Base-by-base conservation (phyloP, 2,797 vertebrate species). In the Darevskia nairensis region DNA sequence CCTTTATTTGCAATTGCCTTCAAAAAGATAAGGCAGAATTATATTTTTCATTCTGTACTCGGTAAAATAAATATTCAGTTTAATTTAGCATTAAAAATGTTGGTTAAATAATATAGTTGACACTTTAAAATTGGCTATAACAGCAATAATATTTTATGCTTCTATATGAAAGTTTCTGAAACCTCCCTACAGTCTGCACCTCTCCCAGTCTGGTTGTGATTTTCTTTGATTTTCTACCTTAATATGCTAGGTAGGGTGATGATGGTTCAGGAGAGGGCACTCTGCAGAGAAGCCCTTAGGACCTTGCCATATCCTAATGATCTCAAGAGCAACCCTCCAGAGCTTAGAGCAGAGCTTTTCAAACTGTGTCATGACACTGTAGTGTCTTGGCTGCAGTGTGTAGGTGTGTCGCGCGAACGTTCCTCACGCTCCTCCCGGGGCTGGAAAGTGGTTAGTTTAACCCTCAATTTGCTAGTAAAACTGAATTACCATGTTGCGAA, bases 1-100 rank as follows among this genome's bases (percentile, higher is more conserved):
- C 66, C 39, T 89, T 6, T 39, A 82, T 2, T 1, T 92, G 35
- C 81, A 89, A 90, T 88, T 19, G 89, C 44, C 2, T 8, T 88
- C 44, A 84, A 46, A 19, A 64, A 66, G 35, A 78, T 21, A 68
- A 68, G 55, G n/a, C 29, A 46, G 2, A 84, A 39, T 39, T 71
- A 35, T 29, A 9, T 39, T 32, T 21, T 19, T 0, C 84, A 82
- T 3, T 61, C 50, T 55, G 7, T 1, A 3, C 2, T 8, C 39
- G 21, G 7, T 27, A 72, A 76, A 50, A 39, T 21, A 82, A 74
- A 13, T 68, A 41, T 66, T 74, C 71, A 55, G 11, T 86, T 39
- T 68, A 86, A 15, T 76, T 68, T 23, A 72, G 27, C 23, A 71
- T 21, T 66, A 23, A 19, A 71, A 79, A 68, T 15, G 76, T 32